phyloP scores from a whole-genome alignment of 2,113 vertebrate species.

The Chionis minor region DNA sequence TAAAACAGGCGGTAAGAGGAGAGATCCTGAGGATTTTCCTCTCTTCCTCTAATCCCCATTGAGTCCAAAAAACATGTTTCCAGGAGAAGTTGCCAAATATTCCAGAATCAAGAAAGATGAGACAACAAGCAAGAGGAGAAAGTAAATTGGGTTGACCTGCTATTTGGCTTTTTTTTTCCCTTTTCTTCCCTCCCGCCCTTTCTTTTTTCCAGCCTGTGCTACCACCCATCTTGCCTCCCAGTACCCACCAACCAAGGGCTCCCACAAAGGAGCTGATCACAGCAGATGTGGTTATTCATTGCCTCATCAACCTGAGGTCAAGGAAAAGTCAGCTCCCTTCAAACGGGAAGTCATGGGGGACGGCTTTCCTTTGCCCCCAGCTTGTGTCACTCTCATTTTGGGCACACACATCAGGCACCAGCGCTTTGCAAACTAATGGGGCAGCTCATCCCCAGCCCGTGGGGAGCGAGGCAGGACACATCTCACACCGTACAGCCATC shows the following conservation, averaged over 20 bases:
- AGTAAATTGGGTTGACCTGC: neutral
- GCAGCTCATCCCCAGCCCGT: neutral
- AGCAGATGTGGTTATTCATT: neutral
- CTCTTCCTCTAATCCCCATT: neutral
- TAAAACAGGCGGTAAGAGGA: neutral
- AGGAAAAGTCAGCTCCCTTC: neutral
- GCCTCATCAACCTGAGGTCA: neutral
- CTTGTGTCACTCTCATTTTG: neutral
- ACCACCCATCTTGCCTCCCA: neutral
- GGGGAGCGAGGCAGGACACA: neutral
- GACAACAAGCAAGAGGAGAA: neutral
- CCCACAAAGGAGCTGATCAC: neutral
- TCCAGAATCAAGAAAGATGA: neutral
- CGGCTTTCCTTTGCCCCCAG: neutral
- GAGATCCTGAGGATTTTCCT: neutral
- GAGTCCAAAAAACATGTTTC: neutral
- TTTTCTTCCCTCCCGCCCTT: neutral
- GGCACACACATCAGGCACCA: rapidly evolving
- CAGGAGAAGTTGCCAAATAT: neutral
- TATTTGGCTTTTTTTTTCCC: neutral
- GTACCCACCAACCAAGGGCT: neutral
- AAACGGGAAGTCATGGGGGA: rapidly evolving
- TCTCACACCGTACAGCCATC: neutral
- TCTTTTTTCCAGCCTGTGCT: no score
- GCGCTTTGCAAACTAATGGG: neutral